A percentile compares a stretch with the other conserved stretches of the same genome.
Conservation (phyloP, 2,113 vertebrate genomes). For the Nipponia nippon region DNA sequence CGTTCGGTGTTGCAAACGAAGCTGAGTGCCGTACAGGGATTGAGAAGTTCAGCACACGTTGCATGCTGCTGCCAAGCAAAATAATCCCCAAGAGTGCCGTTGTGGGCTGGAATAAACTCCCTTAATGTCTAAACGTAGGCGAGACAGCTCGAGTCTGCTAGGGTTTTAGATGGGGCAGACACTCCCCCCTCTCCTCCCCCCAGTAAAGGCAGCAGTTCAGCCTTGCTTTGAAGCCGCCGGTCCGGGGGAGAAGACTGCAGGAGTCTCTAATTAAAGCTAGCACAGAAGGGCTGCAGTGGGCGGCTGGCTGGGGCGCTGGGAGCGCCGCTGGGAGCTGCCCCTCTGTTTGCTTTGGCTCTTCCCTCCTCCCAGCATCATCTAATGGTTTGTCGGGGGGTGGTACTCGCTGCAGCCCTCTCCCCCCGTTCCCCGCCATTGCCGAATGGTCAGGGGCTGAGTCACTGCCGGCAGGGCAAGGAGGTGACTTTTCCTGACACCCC, state of each 20-base stretch:
- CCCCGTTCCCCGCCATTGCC: fast-evolving
- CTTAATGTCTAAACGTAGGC: slow-evolving; percentile 9
- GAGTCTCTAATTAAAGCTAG: neutral
- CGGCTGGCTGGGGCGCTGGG: neutral
- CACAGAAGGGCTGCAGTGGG: neutral
- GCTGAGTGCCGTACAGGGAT: neutral
- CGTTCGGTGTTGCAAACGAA: fast-evolving
- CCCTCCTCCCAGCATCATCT: neutral
- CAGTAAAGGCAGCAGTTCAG: neutral
- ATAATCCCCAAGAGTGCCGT: neutral
- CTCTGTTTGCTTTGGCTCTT: neutral
- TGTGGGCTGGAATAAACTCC: neutral
- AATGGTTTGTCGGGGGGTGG: neutral
- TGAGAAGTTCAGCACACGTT: neutral
- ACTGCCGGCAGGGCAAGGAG: neutral
- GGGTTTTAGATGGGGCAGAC: neutral
- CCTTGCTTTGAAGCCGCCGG: slow-evolving; percentile 33
- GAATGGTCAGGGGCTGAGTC: neutral
- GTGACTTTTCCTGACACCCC: neutral
- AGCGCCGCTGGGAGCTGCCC: neutral
- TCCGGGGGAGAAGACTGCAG: neutral
- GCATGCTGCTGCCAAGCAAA: neutral
- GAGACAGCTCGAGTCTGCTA: neutral
- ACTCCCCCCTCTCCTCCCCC: neutral
- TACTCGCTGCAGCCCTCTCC: neutral